Conservation (phyloP, 2,113 vertebrate genomes). For the Dasyprocta punctata region DNA sequence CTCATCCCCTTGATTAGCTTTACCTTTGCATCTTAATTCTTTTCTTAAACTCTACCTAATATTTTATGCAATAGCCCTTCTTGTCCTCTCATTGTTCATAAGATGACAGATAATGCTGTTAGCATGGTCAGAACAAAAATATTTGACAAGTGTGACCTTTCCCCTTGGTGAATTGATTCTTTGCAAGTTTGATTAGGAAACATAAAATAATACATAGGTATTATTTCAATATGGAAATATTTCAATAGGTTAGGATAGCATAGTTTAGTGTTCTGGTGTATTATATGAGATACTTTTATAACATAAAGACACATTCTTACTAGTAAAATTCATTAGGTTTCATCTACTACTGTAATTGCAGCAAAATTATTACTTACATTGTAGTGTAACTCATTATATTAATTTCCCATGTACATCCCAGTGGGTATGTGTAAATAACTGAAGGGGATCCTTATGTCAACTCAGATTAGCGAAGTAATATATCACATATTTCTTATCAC, state of each 20-base stretch:
- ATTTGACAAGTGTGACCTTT: background rate
- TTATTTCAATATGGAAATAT: background rate
- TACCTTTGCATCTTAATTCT: background rate
- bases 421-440: constrained; percentile 50
- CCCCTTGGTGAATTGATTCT: background rate
- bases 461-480: constrained; percentile 61
- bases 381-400: constrained; percentile 42
- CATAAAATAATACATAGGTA: background rate
- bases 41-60: background rate
- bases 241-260: background rate
- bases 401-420: constrained; percentile 40
- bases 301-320: background rate
- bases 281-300: background rate
- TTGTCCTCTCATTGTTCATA: background rate
- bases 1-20: background rate
- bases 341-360: background rate
- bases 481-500: constrained; percentile 46
- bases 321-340: background rate
- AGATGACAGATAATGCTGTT: background rate
- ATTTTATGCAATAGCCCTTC: background rate
- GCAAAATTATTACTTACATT: background rate
- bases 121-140: background rate
- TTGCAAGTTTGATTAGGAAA: background rate
- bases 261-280: background rate
- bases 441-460: constrained; percentile 54